Evolutionary conservation across 2,113 vertebrate genomes (phyloP).

Genomic region (Saguinus midas): DNA sequence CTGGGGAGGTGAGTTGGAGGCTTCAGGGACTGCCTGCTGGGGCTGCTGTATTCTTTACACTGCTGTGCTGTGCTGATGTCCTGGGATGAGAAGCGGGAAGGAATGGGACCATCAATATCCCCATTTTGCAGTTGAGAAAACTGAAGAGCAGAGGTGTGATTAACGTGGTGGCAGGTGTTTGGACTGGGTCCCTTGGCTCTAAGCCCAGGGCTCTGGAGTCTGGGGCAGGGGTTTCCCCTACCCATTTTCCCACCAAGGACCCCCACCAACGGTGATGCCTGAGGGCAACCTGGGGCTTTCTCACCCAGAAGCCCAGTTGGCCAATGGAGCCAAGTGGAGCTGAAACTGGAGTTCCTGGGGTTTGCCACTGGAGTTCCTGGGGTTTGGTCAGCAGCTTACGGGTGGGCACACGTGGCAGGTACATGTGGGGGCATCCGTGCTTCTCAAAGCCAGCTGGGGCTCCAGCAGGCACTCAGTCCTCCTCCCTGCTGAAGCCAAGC

Average conservation of each 20-base stretch:
- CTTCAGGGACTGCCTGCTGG: not conserved
- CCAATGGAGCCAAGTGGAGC: not conserved
- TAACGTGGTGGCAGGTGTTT: not conserved
- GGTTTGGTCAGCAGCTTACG: not conserved
- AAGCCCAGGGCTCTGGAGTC: not conserved
- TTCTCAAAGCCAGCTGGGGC: not conserved
- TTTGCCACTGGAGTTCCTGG: not conserved
- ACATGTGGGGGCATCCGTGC: not conserved
- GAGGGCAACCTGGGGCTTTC: not conserved
- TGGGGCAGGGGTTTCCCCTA: not conserved
- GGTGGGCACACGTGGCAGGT: constrained; percentile 2
- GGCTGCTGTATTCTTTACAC: not conserved
- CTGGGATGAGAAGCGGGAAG: not conserved
- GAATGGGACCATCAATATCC: not conserved
- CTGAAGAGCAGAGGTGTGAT: not conserved
- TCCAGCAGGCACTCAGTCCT: not conserved
- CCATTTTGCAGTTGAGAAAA: not conserved
- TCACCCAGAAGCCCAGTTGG: not conserved
- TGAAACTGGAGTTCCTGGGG: not conserved
- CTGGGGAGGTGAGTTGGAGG: not conserved
- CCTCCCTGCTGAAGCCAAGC: not conserved
- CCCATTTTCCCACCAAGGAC: not conserved
- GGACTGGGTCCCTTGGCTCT: not conserved
- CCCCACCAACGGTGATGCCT: not conserved
- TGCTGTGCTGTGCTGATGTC: not conserved